Percentiles rank a stretch among this genome's conserved stretches.
phyloP scores from a whole-genome alignment of 2,797 vertebrate species.

The Pangasius larnaudii region DNA sequence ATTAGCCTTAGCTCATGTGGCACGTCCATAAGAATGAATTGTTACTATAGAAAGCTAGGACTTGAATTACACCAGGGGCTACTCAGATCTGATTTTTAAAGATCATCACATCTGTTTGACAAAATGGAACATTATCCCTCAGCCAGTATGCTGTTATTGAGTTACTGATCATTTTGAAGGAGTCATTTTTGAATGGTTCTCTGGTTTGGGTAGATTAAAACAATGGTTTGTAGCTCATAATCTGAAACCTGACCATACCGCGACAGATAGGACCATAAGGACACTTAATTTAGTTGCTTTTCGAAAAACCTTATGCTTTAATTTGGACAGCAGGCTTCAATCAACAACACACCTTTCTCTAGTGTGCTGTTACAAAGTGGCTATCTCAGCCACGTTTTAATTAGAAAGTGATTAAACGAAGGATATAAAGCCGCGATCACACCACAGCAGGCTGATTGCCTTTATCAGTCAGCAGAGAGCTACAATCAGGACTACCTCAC shows the following conservation, averaged over 20 bases:
- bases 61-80: background rate
- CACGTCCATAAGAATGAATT: background rate
- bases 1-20: no score
- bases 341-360: background rate
- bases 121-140: background rate
- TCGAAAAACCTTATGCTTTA: background rate
- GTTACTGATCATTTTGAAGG: background rate
- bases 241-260: background rate
- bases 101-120: background rate
- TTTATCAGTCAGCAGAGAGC: conserved; percentile 44
- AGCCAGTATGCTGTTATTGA: background rate
- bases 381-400: conserved; percentile 48
- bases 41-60: background rate
- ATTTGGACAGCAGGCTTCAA: conserved; percentile 3
- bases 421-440: conserved; percentile 35
- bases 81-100: background rate
- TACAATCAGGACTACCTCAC: conserved; percentile 29
- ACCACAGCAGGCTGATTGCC: conserved; percentile 41
- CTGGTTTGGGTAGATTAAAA: background rate
- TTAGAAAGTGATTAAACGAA: conserved; percentile 50
- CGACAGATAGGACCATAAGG: background rate
- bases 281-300: background rate
- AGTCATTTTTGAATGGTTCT: background rate
- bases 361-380: conserved; percentile 19
- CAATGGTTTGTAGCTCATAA: background rate